These are phyloP conservation scores for Geodia barretti DNA, from an alignment of 37 sponge, comb jelly and placozoan species.

Conservation along the genomic window DNA sequence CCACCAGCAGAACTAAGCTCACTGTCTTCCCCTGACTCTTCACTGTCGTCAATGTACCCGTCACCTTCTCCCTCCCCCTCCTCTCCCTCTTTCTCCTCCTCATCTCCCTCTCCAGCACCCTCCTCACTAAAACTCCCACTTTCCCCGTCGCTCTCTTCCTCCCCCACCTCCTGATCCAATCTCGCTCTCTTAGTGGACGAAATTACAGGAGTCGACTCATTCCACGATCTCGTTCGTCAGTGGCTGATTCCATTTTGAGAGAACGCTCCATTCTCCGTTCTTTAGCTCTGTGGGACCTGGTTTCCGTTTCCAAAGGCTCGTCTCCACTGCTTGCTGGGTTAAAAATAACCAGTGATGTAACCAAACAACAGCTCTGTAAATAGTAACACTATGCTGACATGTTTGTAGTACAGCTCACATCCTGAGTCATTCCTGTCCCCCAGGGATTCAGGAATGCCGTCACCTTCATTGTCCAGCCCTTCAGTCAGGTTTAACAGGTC, in stretches of 20 bases:
- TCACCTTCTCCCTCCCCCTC: conserved; percentile 4
- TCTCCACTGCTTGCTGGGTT: not conserved
- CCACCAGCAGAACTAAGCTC: not conserved
- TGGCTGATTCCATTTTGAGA: too few species aligned
- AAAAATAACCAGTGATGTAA: too few species aligned
- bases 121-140: conserved; percentile 9
- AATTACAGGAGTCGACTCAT: too few species aligned
- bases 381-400: not conserved
- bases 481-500: conserved; percentile 45
- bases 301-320: not conserved
- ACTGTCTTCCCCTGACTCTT: conserved; percentile 2
- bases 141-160: not conserved
- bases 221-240: too few species aligned
- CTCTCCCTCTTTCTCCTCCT: conserved; percentile 12
- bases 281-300: not conserved
- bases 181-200: too few species aligned
- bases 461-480: not conserved
- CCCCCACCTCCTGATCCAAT: conserved; percentile 12
- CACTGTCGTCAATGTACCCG: conserved; percentile 3
- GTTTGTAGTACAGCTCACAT: not conserved
- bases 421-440: not conserved
- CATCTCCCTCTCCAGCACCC: not conserved
- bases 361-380: not conserved
- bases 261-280: too few species aligned
- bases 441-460: not conserved